These are phyloP conservation scores for Bubo scandiacus DNA, from an alignment of 2,113 vertebrate genomes.

Conservation along the genomic window DNA sequence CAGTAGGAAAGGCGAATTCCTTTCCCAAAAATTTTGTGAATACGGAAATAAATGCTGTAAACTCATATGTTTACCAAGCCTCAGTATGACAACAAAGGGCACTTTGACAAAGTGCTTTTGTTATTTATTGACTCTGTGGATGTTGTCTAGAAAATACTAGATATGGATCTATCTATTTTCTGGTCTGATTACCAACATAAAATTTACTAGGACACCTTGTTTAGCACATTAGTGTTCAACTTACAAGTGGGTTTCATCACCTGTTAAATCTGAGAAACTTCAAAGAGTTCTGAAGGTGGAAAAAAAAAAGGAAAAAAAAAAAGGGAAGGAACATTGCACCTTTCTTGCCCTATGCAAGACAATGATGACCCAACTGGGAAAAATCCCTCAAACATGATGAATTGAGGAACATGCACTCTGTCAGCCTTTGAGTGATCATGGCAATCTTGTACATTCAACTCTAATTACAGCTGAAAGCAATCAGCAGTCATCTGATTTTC, in stretches of 20 bases:
- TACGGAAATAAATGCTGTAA: neutral
- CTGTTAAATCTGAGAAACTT: neutral
- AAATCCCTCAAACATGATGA: neutral
- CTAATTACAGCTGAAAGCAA: neutral
- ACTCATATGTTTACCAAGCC: neutral
- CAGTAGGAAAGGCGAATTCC: neutral
- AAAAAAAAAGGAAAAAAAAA: neutral
- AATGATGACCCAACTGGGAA: neutral
- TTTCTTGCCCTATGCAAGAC: neutral
- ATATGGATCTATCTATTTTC: neutral
- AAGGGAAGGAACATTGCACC: accelerated
- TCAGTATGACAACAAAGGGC: neutral
- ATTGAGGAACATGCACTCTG: neutral
- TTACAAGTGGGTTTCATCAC: neutral
- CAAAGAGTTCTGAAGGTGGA: neutral
- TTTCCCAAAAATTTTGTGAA: neutral
- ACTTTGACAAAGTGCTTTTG: neutral
- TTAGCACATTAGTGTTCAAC: neutral
- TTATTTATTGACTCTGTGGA: neutral
- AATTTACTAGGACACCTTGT: neutral
- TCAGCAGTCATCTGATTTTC: neutral
- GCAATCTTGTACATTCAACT: neutral
- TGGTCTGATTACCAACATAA: neutral
- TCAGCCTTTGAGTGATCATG: neutral
- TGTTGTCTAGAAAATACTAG: neutral